Evolutionary conservation across 2,113 vertebrate genomes (phyloP).

Genomic region (Alaudala cheleensis): DNA sequence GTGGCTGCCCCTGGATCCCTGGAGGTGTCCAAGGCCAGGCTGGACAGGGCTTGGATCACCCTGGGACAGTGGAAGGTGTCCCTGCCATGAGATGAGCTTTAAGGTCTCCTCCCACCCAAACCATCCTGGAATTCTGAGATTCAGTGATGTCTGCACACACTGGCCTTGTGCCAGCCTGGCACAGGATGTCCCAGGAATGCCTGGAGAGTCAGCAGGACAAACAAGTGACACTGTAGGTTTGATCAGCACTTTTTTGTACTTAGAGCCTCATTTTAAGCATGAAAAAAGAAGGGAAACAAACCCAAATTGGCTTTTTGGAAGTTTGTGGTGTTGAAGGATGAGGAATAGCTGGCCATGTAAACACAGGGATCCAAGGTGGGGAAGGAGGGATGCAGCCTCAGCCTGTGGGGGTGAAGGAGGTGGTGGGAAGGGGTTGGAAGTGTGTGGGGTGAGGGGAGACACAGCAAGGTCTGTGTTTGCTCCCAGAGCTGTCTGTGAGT

Average conservation of each 20-base stretch:
- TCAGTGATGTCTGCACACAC: neutral
- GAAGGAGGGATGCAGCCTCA: neutral
- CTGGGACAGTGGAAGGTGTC: no score
- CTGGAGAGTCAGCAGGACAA: neutral
- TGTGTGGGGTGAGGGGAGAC: neutral
- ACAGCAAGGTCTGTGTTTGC: neutral
- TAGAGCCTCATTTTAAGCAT: neutral
- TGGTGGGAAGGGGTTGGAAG: neutral
- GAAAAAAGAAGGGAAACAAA: neutral
- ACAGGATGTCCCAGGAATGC: neutral
- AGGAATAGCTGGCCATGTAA: neutral
- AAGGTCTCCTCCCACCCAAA: neutral
- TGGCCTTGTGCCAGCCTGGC: neutral
- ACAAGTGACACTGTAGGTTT: fast-evolving
- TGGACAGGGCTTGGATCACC: fast-evolving
- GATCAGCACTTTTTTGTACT: neutral
- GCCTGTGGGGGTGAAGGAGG: fast-evolving
- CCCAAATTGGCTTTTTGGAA: neutral
- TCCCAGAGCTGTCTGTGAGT: neutral
- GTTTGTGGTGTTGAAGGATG: neutral
- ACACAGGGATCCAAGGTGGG: neutral
- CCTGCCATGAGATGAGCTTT: neutral
- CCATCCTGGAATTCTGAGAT: neutral
- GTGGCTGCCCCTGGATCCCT: neutral
- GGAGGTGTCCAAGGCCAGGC: fast-evolving